A percentile compares a stretch with the other conserved stretches of the same genome.
Evolutionary conservation across 2,797 vertebrate genomes (phyloP).

Genomic region (Xenopus petersii): DNA sequence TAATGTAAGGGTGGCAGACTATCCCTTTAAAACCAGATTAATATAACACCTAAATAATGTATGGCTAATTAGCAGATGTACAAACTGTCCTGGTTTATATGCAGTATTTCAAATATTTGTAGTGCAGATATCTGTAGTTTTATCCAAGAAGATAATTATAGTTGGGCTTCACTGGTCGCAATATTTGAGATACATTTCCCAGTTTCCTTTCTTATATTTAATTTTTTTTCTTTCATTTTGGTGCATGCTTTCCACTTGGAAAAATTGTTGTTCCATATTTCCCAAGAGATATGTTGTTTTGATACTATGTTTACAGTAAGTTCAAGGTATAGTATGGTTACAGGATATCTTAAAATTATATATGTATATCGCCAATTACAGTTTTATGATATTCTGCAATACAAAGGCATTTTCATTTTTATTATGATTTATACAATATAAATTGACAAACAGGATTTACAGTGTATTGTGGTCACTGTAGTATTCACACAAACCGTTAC

Average conservation of each 20-base stretch:
- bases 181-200: too few relatives aligned
- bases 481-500: conserved; percentile 32
- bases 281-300: conserved; percentile 1
- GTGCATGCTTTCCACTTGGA: not conserved
- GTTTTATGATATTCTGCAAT: conserved; percentile 35
- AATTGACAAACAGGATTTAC: conserved; percentile 45
- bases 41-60: too few relatives aligned
- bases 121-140: too few relatives aligned
- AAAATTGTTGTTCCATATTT: not conserved
- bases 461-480: conserved; percentile 31
- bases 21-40: too few relatives aligned
- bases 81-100: too few relatives aligned
- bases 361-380: conserved; percentile 5
- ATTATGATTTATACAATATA: conserved; percentile 43
- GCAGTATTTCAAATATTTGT: too few relatives aligned
- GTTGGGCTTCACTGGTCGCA: too few relatives aligned
- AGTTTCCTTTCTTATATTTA: too few relatives aligned
- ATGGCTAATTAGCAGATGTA: too few relatives aligned
- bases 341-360: conserved; percentile 5
- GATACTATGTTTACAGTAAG: not conserved
- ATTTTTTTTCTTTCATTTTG: not conserved
- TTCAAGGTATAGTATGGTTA: not conserved
- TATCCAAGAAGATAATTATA: too few relatives aligned
- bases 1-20: too few relatives aligned
- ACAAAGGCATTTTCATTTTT: conserved; percentile 36